Evolutionary conservation across 2,113 vertebrate genomes (phyloP).

Genomic region (Bettongia penicillata): DNA sequence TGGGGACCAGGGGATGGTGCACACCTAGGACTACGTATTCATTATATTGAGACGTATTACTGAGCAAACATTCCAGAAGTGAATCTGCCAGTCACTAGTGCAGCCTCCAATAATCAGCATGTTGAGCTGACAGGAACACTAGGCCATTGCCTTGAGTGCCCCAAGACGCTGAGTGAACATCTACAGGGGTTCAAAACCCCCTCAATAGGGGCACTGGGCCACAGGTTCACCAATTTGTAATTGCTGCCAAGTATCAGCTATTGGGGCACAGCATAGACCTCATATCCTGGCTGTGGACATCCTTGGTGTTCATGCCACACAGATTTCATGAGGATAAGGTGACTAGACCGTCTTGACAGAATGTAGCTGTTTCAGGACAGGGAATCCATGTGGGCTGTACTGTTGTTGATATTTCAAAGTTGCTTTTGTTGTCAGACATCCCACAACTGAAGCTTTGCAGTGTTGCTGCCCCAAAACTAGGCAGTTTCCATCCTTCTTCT

Average conservation of each 20-base stretch:
- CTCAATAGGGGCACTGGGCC: conserved; percentile 88
- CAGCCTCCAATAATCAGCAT: conserved; percentile 88
- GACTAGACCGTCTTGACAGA: conserved; percentile 95
- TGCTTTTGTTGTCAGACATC: conserved; percentile 94
- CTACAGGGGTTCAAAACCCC: conserved; percentile 82
- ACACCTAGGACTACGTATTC: conserved; percentile 95
- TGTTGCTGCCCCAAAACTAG: conserved; percentile 94
- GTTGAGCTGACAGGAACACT: too few species aligned
- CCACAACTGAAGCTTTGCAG: conserved; percentile 94
- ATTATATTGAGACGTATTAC: conserved; percentile 90
- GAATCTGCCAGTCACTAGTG: conserved; percentile 95
- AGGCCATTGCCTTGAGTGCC: conserved; percentile 88
- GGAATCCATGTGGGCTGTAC: conserved; percentile 89
- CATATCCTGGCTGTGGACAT: conserved; percentile 95
- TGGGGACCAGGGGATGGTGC: conserved; percentile 93
- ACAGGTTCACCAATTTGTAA: conserved; percentile 95
- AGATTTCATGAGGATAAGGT: conserved; percentile 97
- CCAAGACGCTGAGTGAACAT: conserved; percentile 94
- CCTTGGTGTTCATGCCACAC: conserved; percentile 92
- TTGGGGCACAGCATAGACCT: conserved; percentile 94
- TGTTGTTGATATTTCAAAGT: conserved; percentile 93
- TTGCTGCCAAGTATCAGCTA: conserved; percentile 92
- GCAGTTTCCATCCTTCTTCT: conserved; percentile 96
- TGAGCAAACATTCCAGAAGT: conserved; percentile 96
- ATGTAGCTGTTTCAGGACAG: conserved; percentile 96